phyloP scores from a whole-genome alignment of 2,888 invertebrate genomes.

The Thalpophila matura region DNA sequence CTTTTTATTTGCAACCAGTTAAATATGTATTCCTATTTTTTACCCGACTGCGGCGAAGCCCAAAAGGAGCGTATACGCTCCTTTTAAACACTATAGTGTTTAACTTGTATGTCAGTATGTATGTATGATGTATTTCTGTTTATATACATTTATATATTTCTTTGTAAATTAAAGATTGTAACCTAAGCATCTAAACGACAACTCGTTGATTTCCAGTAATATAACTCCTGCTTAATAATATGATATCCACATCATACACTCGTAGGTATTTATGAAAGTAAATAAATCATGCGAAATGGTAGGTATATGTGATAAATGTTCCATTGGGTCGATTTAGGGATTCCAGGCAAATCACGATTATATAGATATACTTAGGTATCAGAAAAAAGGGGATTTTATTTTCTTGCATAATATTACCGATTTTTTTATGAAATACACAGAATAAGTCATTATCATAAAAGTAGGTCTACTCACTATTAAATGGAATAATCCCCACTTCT shows the following conservation, averaged over 20 bases:
- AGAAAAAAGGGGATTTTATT: slow-evolving; percentile 15
- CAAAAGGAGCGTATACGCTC: no score
- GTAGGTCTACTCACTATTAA: neutral
- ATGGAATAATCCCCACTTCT: no score
- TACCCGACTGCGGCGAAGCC: no score
- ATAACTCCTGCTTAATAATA: slow-evolving; percentile 20
- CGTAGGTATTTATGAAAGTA: slow-evolving; percentile 30
- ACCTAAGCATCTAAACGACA: neutral
- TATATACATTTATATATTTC: neutral
- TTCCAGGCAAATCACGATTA: slow-evolving; percentile 46
- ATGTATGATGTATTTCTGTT: no score
- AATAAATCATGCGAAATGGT: slow-evolving; percentile 53
- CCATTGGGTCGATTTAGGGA: slow-evolving; percentile 42
- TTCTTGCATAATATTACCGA: no score
- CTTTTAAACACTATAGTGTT: no score
- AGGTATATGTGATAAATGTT: slow-evolving; percentile 56
- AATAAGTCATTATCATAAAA: slow-evolving; percentile 8
- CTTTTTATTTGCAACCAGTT: no score
- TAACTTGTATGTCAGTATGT: no score
- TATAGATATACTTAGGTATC: slow-evolving; percentile 30
- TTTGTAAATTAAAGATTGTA: no score
- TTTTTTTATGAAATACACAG: no score
- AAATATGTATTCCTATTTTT: no score
- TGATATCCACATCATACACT: slow-evolving; percentile 22
- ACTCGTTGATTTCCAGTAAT: slow-evolving; percentile 14